phyloP scores from a whole-genome alignment of 2,113 vertebrate species.

The Protomyctophum bolini region DNA sequence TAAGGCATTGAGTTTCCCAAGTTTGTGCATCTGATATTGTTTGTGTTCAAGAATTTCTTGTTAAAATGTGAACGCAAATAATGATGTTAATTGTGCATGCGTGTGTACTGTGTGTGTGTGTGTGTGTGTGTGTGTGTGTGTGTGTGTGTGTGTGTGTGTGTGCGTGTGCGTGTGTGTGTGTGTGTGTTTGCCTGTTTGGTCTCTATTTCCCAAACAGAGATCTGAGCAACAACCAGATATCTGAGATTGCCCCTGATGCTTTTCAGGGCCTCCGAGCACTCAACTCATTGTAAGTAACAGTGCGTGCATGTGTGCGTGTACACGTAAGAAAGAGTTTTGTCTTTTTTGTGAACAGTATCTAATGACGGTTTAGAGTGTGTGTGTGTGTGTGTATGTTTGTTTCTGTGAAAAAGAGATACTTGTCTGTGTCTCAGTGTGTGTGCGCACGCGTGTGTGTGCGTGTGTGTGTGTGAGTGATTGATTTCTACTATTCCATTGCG shows the following conservation, averaged over 20 bases:
- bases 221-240: conserved; percentile 76
- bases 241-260: conserved; percentile 72
- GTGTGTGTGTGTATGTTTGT: not conserved
- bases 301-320: not conserved
- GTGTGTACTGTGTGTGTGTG: not conserved
- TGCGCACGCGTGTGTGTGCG: not conserved
- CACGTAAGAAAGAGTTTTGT: too few relatives aligned
- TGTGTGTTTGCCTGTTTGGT: not conserved
- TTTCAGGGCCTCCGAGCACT: conserved; percentile 71
- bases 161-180: not conserved
- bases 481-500: too few relatives aligned
- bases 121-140: not conserved
- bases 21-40: too few relatives aligned
- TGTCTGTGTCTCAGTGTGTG: not conserved
- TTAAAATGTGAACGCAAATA: too few relatives aligned
- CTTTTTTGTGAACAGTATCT: too few relatives aligned
- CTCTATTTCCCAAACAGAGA: conserved; percentile 48
- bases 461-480: conserved; percentile 7
- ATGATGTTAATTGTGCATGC: too few relatives aligned
- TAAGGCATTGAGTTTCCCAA: too few relatives aligned
- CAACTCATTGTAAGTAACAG: conserved; percentile 70
- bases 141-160: not conserved
- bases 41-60: too few relatives aligned
- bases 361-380: not conserved
- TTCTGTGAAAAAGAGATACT: not conserved